phyloP scores from a whole-genome alignment of 2,113 vertebrate species.

The Probosciger aterrimus region DNA sequence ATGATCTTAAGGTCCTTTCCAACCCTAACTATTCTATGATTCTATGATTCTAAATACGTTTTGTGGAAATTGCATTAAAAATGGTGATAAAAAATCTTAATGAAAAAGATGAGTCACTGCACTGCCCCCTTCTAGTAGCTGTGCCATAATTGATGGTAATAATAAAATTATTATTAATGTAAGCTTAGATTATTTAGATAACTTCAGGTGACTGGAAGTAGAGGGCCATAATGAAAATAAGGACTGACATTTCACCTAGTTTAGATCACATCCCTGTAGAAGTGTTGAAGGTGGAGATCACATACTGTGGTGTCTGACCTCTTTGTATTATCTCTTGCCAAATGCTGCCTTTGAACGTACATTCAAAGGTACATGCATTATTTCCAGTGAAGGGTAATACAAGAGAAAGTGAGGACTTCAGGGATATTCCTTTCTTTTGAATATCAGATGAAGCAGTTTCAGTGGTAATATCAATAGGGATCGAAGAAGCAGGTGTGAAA shows the following conservation, averaged over 20 bases:
- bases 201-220: neutral
- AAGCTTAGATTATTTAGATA: neutral
- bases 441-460: neutral
- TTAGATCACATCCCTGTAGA: neutral
- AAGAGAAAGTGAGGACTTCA: neutral
- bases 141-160: neutral
- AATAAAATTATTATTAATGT: neutral
- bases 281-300: neutral
- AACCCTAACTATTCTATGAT: no score
- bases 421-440: neutral
- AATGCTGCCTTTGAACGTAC: neutral
- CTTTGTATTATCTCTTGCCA: neutral
- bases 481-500: neutral
- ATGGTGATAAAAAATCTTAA: neutral
- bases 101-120: neutral
- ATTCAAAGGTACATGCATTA: neutral
- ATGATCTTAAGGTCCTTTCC: no score
- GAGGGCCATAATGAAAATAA: neutral
- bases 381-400: neutral
- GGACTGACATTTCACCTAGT: neutral
- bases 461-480: neutral
- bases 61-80: neutral
- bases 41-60: no score
- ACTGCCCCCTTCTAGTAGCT: neutral
- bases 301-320: fast-evolving